phyloP scores from a whole-genome alignment of 2,113 vertebrate genomes.

The Xenus cinereus region DNA sequence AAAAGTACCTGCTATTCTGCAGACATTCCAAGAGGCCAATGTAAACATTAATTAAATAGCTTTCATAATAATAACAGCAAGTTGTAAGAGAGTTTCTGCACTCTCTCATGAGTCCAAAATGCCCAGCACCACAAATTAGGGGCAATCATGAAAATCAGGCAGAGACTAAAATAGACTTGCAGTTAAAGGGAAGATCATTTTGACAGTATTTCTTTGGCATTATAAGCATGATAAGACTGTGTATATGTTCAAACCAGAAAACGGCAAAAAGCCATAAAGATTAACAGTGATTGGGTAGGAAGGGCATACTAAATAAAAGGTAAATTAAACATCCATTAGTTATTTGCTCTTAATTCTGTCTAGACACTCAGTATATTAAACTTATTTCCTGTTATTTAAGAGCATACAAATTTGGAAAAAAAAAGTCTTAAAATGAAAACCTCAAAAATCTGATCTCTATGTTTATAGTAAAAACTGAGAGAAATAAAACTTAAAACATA shows the following conservation, averaged over 20 bases:
- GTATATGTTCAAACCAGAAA: neutral
- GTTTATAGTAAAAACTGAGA: neutral
- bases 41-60: neutral
- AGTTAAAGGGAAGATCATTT: neutral
- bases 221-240: neutral
- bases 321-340: neutral
- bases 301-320: neutral
- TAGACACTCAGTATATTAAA: neutral
- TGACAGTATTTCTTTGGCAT: neutral
- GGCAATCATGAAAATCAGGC: neutral
- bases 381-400: neutral
- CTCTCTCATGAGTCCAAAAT: neutral
- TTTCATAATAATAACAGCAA: neutral
- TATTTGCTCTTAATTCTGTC: neutral
- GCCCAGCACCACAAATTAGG: neutral
- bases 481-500: neutral
- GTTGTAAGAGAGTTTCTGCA: neutral
- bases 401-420: neutral
- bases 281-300: neutral
- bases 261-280: neutral
- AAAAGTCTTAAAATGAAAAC: neutral
- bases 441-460: neutral
- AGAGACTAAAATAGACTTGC: neutral
- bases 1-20: neutral
- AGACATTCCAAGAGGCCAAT: neutral